Base-by-base conservation (phyloP, 2,888 invertebrate species). In the Tromatobia lineatoria region DNA sequence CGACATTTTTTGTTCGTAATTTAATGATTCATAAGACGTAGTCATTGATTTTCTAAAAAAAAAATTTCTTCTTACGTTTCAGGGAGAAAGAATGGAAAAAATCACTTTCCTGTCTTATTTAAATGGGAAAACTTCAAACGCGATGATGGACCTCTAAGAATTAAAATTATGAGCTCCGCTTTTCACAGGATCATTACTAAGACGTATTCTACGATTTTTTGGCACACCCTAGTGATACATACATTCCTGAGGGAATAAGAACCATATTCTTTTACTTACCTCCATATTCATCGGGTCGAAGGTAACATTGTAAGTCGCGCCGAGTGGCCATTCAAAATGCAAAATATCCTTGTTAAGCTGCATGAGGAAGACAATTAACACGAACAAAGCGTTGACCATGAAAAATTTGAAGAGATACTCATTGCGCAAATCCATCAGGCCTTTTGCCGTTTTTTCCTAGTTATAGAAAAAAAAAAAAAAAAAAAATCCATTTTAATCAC, bases 341-440 rank as follows among this genome's bases (percentile, higher is more conserved):
- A 96, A 91, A 81, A 94, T 92, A 81, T 95, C 95, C 89, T 95
- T 95, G 88, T 96, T 95, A 59, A 96, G 93, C 91, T 96, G 96
- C 89, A 96, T 94, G 73, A 96, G 94, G 87, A 96, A 95, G 1
- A 96, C 95, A 61, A 95, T 94, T 50, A 96, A 94, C 23, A 96
- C 95, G 93, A 96, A 96, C 25, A 96, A 93, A 66, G 95, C 95
- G 91, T 96, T 96, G 74, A 96, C 92, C 95, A 96, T 96, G 89
- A 96, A 95, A 92, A 96, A 96, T 87, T 94, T 95, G 86, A 95
- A 95, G 15, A 95, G 94, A 47, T 94, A 95, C 84, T 95, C 95
- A 91, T 96, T 95, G 18, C 96, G 92, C 70, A 96, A 92, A 50
- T 94, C 94, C 67, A 94, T 94, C 74, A 96, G 92, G 20, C 94